phyloP scores from a whole-genome alignment of 2,113 vertebrate species.

The Perognathus longimembris region DNA sequence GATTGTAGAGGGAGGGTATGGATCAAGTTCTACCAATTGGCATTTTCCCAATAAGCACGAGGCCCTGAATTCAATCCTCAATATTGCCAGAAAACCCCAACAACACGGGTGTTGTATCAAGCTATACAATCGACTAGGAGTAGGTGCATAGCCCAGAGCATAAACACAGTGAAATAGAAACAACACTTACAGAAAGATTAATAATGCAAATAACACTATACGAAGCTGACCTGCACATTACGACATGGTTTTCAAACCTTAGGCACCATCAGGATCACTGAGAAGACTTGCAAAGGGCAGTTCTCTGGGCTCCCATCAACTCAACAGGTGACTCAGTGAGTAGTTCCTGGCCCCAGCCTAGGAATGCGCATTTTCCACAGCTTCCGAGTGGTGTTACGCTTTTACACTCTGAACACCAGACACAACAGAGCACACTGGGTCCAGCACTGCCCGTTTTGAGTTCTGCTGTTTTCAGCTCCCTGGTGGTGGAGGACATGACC shows the following conservation, averaged over 20 bases:
- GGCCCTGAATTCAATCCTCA: no score
- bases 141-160: no score
- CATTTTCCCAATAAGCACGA: no score
- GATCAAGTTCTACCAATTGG: no score
- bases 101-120: no score
- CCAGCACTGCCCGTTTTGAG: fast-evolving
- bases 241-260: background rate
- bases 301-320: background rate
- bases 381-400: no score
- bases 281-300: background rate
- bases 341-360: fast-evolving
- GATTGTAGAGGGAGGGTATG: no score
- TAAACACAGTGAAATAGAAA: fast-evolving
- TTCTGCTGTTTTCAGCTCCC: background rate
- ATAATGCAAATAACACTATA: background rate
- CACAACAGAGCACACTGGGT: fast-evolving
- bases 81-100: no score
- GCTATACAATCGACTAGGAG: background rate
- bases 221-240: background rate
- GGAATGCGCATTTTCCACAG: background rate
- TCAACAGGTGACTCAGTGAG: background rate
- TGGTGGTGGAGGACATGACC: background rate
- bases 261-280: no score
- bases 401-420: background rate
- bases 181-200: no score